Evolutionary conservation across 2,797 vertebrate genomes (phyloP), one percentile per base, ranked within the genome.

Genomic region (Lacerta viridis): DNA sequence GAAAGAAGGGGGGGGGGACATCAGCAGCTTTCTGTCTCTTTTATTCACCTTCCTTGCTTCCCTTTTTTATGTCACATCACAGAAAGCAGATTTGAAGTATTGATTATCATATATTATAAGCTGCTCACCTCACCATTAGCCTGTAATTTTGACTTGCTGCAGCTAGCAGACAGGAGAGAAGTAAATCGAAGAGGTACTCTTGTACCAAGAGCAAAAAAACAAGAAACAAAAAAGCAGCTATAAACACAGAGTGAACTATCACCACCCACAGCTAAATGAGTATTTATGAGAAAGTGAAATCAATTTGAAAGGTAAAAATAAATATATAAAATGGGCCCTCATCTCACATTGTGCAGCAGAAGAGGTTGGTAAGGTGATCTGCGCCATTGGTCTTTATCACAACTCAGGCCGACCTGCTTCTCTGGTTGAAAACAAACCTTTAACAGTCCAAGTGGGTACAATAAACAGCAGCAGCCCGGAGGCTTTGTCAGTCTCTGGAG

Each of bases 21-120:
- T 80, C 55, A 85, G 17, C 29, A 69, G 84, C 25, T 92, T 93
- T 93, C 27, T 92, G 86, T 27, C n/a, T 7, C 25, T 11, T 13
- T 15, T 4, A 55, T 10, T 55, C 11, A 41, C 6, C 29, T 33
- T 27, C 61, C 50, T 18, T 10, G 85, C 64, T 93, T 90, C 76
- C 88, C 8, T 94, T 80, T 86, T 95, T 94, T 92, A 88, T 95
- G 83, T 94, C 92, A 90, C 81, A 93, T 90, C 76, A 59, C 41
- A 89, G 83, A 81, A 91, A 95, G 90, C 0, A 23, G 86, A 94
- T 94, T 93, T 95, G 84, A 46, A 86, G 86, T 95, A 96, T 96
- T 96, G 96, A 96, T 96, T 95, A 92, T 90, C 88, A 94, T 91
- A 93, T 64, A 94, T 95, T 95, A 94, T 83, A 93, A 93, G 71